Percentiles rank a stretch among this genome's conserved stretches.
phyloP scores from a whole-genome alignment of 2,888 invertebrate species.

The Tachina lurida region DNA sequence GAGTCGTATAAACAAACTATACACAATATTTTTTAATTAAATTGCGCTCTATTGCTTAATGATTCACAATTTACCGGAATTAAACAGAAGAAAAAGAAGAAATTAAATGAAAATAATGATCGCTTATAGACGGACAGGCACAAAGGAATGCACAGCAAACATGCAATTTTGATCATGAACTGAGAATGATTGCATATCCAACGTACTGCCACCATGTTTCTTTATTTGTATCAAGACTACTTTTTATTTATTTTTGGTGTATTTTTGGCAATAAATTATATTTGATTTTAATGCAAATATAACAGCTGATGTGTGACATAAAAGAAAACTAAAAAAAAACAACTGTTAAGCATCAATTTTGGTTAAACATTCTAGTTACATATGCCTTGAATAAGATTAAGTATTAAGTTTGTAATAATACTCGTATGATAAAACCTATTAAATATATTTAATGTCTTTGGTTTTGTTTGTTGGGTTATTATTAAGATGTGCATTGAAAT shows the following conservation, averaged over 20 bases:
- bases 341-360: too few species aligned
- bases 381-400: too few species aligned
- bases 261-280: too few species aligned
- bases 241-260: too few species aligned
- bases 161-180: neutral
- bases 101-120: constrained; percentile 33
- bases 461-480: neutral
- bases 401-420: too few species aligned
- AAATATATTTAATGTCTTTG: too few species aligned
- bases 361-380: too few species aligned
- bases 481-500: neutral
- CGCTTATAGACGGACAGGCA: constrained; percentile 34
- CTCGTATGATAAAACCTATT: too few species aligned
- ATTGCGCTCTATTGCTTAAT: constrained; percentile 70
- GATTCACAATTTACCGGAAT: constrained; percentile 71
- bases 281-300: too few species aligned
- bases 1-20: constrained; percentile 48
- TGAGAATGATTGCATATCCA: neutral
- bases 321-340: too few species aligned
- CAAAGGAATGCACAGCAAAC: neutral
- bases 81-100: constrained; percentile 35
- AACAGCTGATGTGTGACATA: too few species aligned
- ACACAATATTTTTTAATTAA: constrained; percentile 62
- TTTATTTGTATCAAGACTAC: too few species aligned
- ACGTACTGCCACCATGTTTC: neutral